These are phyloP conservation scores for Parnassius mnemosyne DNA, from an alignment of 2,888 invertebrate genomes.

Conservation along the genomic window DNA sequence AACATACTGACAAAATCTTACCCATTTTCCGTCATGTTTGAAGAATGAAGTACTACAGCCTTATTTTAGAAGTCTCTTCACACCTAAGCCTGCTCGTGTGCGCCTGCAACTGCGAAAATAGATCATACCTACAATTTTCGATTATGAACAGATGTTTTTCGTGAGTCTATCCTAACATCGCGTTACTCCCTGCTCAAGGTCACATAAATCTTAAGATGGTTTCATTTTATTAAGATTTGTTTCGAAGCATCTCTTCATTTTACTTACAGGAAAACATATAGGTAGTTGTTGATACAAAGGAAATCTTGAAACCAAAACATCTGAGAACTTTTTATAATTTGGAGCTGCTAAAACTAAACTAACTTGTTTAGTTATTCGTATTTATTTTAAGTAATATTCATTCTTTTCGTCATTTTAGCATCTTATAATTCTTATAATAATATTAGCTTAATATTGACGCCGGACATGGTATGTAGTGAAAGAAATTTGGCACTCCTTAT, in stretches of 20 bases:
- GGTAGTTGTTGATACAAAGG: too few relatives aligned
- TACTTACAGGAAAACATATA: too few relatives aligned
- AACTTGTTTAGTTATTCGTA: too few relatives aligned
- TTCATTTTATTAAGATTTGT: background rate
- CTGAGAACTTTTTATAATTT: background rate
- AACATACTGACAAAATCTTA: conserved; percentile 41
- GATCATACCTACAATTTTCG: conserved; percentile 47
- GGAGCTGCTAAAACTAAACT: too few relatives aligned
- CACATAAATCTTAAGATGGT: conserved; percentile 5
- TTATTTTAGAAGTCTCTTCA: conserved; percentile 1
- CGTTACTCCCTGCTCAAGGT: conserved; percentile 38
- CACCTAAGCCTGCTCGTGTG: conserved; percentile 36
- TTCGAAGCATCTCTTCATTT: too few relatives aligned
- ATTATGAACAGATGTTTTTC: conserved; percentile 45
- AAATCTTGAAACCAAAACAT: too few relatives aligned
- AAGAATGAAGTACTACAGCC: conserved; percentile 37
- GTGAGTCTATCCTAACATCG: conserved; percentile 32
- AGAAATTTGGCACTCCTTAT: conserved; percentile 72
- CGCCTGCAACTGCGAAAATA: conserved; percentile 49
- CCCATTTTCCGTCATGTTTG: conserved; percentile 67
- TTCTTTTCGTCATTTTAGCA: too few relatives aligned
- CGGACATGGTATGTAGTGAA: conserved; percentile 51
- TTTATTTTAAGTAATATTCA: too few relatives aligned
- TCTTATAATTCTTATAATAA: too few relatives aligned
- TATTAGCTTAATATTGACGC: conserved; percentile 35